phyloP scores from a whole-genome alignment of 2,888 invertebrate genomes.

The Zonitis immaculata region DNA sequence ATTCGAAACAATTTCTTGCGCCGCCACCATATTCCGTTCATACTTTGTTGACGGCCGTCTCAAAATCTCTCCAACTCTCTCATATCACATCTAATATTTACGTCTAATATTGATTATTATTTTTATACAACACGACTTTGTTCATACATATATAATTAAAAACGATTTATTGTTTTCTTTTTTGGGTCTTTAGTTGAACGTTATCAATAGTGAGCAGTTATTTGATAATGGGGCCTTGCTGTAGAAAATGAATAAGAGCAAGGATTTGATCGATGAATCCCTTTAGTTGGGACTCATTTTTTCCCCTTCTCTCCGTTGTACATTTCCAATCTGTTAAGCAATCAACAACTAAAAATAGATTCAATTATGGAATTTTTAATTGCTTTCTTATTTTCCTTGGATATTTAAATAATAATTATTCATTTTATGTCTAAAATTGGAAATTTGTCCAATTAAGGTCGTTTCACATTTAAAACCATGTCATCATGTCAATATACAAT shows the following conservation, averaged over 20 bases:
- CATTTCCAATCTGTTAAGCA: neutral
- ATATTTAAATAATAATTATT: too few relatives aligned
- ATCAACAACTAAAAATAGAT: constrained; percentile 1
- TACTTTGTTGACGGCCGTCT: neutral
- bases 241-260: neutral
- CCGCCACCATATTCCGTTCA: constrained; percentile 6
- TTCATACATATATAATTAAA: neutral
- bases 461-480: constrained; percentile 18
- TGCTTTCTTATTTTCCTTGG: too few relatives aligned
- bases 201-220: neutral
- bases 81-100: too few relatives aligned
- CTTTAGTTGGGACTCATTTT: neutral
- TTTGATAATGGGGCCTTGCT: neutral
- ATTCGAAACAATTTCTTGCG: constrained; percentile 15
- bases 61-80: too few relatives aligned
- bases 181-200: neutral
- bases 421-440: neutral
- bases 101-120: too few relatives aligned
- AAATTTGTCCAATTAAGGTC: neutral
- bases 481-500: constrained; percentile 19
- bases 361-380: neutral
- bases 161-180: neutral
- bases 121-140: too few relatives aligned
- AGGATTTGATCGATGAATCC: neutral
- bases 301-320: neutral